Evolutionary conservation across 2,888 invertebrate genomes (phyloP).

Genomic region (Ophioninae sp.): DNA sequence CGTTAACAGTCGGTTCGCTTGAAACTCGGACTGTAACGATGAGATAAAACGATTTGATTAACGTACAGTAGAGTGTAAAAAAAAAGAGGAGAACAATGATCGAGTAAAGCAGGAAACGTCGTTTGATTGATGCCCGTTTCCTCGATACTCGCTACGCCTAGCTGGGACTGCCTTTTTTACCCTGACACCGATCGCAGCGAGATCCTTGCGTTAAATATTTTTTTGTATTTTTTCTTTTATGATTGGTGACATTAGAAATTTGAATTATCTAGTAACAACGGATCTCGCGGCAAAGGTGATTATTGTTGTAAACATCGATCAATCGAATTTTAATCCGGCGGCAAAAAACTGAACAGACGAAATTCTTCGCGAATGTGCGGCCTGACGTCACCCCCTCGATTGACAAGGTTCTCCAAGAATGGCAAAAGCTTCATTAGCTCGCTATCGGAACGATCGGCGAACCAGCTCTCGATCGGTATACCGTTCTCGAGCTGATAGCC

Average conservation of each 20-base stretch:
- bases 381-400: conserved; percentile 94
- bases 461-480: conserved; percentile 99
- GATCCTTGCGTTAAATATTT: conserved; percentile 7
- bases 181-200: neutral
- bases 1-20: neutral
- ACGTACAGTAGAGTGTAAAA: neutral
- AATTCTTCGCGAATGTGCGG: conserved; percentile 95
- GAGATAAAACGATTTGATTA: neutral
- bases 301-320: neutral
- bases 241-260: conserved; percentile 34
- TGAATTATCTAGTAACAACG: conserved; percentile 29
- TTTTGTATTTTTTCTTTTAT: conserved; percentile 6
- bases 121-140: neutral
- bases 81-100: neutral
- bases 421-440: conserved; percentile 95
- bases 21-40: neutral
- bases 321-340: conserved; percentile 86
- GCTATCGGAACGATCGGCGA: conserved; percentile 93
- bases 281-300: conserved; percentile 1
- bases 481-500: conserved; percentile 97
- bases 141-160: neutral
- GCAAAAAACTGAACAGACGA: conserved; percentile 93
- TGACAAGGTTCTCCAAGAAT: conserved; percentile 92
- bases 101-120: neutral
- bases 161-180: neutral